Conservation (phyloP, 92 coral and sea anemone genomes). For the Epizoanthus fatuus region DNA sequence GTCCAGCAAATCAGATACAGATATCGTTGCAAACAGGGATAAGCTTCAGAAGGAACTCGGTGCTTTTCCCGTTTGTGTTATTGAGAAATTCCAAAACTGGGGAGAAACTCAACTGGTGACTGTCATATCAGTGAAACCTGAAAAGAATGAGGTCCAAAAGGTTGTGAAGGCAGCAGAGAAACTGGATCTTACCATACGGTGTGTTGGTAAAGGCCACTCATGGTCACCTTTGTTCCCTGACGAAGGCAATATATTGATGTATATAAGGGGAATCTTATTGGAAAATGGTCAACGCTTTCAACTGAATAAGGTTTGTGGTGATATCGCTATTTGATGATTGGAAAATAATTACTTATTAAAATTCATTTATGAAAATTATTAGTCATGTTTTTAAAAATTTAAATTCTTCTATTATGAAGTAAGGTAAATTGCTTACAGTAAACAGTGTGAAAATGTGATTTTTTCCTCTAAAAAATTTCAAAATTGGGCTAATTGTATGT, state of each 20-base stretch:
- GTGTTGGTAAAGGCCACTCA: constrained; percentile 52
- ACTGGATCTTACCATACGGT: constrained; percentile 31
- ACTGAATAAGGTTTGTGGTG: constrained; percentile 43
- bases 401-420: too few relatives aligned
- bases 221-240: constrained; percentile 62
- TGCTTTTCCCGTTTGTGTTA: constrained; percentile 23
- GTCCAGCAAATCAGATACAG: background rate
- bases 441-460: too few relatives aligned
- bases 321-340: background rate
- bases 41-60: constrained; percentile 21
- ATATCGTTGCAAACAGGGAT: background rate
- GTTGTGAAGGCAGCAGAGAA: constrained; percentile 42
- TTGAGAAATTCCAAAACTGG: constrained; percentile 64
- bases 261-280: constrained; percentile 20
- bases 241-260: constrained; percentile 54
- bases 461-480: too few relatives aligned
- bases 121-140: constrained; percentile 60
- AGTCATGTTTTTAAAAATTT: too few relatives aligned
- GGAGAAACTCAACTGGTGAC: constrained; percentile 55
- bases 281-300: constrained; percentile 31
- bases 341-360: too few relatives aligned
- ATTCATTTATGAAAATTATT: too few relatives aligned
- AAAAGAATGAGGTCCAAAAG: constrained; percentile 49
- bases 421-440: too few relatives aligned
- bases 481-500: too few relatives aligned